Evolutionary conservation across 2,113 vertebrate species (phyloP).

Genomic region (Australoheros scitulus): DNA sequence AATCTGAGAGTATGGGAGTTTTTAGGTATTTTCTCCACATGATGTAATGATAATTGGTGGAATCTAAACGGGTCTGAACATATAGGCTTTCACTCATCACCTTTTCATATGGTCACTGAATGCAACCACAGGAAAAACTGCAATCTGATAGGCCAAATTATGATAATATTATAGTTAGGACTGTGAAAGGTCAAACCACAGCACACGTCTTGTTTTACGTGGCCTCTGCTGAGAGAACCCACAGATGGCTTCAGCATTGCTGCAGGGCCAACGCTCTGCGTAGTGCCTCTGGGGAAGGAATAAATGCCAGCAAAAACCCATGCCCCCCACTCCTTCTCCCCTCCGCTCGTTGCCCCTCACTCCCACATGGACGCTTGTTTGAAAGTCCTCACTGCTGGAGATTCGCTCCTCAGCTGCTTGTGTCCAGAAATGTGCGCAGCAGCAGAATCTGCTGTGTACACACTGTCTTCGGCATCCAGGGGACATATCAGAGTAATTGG

Average conservation of each 20-base stretch:
- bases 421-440: slow-evolving; percentile 67
- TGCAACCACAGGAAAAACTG: slow-evolving; percentile 56
- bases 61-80: not conserved
- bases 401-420: slow-evolving; percentile 45
- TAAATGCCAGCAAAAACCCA: slow-evolving; percentile 33
- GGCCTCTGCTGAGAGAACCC: slow-evolving; percentile 65
- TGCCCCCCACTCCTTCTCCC: slow-evolving; percentile 13
- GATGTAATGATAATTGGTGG: not conserved
- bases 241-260: slow-evolving; percentile 73
- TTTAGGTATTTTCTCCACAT: not conserved
- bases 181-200: slow-evolving; percentile 80
- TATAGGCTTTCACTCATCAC: slow-evolving; percentile 38
- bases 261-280: slow-evolving; percentile 59
- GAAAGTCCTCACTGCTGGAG: slow-evolving; percentile 56
- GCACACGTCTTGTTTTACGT: slow-evolving; percentile 73
- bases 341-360: slow-evolving; percentile 8
- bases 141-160: slow-evolving; percentile 72
- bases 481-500: slow-evolving; percentile 76
- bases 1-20: not conserved
- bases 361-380: slow-evolving; percentile 48
- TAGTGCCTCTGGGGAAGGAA: slow-evolving; percentile 59
- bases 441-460: slow-evolving; percentile 63
- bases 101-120: slow-evolving; percentile 58
- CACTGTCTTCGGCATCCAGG: slow-evolving; percentile 60
- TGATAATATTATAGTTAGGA: slow-evolving; percentile 83